These are phyloP conservation scores for Urechis unicinctus DNA, from an alignment of 2,888 invertebrate genomes.

Conservation along the genomic window DNA sequence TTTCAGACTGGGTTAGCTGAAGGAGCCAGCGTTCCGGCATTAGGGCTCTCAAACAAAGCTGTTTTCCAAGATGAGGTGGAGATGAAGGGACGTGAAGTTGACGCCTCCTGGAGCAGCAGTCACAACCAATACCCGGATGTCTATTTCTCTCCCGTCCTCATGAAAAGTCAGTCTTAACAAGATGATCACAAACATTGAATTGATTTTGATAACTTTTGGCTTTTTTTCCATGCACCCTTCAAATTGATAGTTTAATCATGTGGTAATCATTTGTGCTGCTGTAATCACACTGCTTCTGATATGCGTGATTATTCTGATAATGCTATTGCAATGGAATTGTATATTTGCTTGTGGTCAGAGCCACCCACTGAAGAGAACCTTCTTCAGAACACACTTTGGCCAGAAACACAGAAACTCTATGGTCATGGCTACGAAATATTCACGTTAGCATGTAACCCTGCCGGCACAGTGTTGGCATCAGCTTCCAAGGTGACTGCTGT, in stretches of 20 bases:
- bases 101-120: constrained; percentile 32
- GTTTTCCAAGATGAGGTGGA: constrained; percentile 59
- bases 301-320: neutral
- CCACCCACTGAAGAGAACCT: constrained; percentile 82
- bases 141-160: constrained; percentile 54
- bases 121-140: constrained; percentile 60
- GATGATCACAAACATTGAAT: no score
- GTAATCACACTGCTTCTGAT: no score
- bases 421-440: constrained; percentile 95
- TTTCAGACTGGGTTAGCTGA: constrained; percentile 22
- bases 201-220: no score
- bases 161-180: constrained; percentile 5
- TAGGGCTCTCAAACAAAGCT: constrained; percentile 94
- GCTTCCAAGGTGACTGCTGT: constrained; percentile 62
- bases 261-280: no score
- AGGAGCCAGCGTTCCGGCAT: constrained; percentile 85
- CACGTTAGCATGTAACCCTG: constrained; percentile 65
- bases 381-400: constrained; percentile 91
- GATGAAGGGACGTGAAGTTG: constrained; percentile 34
- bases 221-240: no score
- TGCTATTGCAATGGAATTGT: neutral
- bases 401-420: constrained; percentile 89
- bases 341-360: neutral
- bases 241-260: no score
- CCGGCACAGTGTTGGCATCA: constrained; percentile 72